Conservation (phyloP, 2,888 invertebrate genomes). For the Aporophyla nigra region DNA sequence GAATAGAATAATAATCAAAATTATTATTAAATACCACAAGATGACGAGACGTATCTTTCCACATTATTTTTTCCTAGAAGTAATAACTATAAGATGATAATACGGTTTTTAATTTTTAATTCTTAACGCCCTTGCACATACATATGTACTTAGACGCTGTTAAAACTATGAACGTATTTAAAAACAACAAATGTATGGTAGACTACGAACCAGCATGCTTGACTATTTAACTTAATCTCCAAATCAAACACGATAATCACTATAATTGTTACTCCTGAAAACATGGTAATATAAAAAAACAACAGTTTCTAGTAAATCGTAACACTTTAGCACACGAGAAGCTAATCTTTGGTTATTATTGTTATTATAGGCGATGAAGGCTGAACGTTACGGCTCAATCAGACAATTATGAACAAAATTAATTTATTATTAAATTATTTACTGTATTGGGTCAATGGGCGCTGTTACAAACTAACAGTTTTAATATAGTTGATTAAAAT, state of each 20-base stretch:
- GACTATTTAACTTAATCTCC: not conserved
- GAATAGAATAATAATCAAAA: not conserved
- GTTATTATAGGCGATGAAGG: constrained; percentile 60
- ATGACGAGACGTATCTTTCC: not conserved
- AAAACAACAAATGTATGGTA: not conserved
- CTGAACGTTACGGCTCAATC: constrained; percentile 18
- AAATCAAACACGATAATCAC: constrained; percentile 10
- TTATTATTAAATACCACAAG: not conserved
- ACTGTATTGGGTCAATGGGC: constrained; percentile 38
- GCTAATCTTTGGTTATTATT: constrained; percentile 44
- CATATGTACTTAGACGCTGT: not conserved
- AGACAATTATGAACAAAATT: constrained; percentile 37
- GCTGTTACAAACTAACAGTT: constrained; percentile 7
- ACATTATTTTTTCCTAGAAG: not conserved
- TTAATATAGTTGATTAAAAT: not conserved
- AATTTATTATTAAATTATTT: constrained; percentile 25
- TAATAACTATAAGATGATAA: not conserved
- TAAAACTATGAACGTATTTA: not conserved
- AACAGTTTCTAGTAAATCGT: constrained; percentile 23
- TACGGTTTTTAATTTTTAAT: not conserved
- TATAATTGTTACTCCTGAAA: constrained; percentile 21
- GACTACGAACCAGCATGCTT: not conserved
- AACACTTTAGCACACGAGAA: constrained; percentile 44
- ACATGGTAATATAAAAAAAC: constrained; percentile 30
- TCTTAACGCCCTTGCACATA: not conserved